Percentiles rank a stretch among this genome's conserved stretches.
Evolutionary conservation across 2,797 vertebrate species (phyloP).

Genomic region (Erpetoichthys calabaricus): DNA sequence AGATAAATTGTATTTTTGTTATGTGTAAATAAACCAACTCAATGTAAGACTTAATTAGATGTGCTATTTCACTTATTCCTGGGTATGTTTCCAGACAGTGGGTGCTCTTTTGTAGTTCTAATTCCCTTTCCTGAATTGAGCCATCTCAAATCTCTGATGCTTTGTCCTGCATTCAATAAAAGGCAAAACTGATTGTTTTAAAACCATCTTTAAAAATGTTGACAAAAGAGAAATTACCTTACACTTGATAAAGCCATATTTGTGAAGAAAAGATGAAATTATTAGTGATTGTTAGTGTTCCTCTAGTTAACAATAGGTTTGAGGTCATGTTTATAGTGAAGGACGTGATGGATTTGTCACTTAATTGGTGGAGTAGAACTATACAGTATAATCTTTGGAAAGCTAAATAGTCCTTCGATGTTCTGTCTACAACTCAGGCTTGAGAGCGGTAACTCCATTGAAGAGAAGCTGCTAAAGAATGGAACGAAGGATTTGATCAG

Average conservation of each 20-base stretch:
- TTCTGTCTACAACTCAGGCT: slow-evolving; percentile 39
- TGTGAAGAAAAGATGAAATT: too few relatives aligned
- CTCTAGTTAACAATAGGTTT: too few relatives aligned
- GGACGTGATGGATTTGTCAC: background rate
- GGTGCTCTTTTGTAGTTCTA: too few relatives aligned
- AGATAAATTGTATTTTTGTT: background rate
- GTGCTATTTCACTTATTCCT: background rate
- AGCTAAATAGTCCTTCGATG: background rate
- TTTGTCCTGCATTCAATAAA: too few relatives aligned
- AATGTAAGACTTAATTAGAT: background rate
- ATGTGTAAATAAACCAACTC: slow-evolving; percentile 1
- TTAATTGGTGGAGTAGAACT: background rate
- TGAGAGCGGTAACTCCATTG: slow-evolving; percentile 84
- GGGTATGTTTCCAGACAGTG: background rate
- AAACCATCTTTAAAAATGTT: too few relatives aligned
- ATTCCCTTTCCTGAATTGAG: too few relatives aligned
- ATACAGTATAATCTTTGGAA: background rate
- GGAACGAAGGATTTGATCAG: slow-evolving; percentile 87
- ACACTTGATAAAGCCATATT: too few relatives aligned
- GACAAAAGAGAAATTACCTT: too few relatives aligned
- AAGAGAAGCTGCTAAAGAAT: slow-evolving; percentile 85
- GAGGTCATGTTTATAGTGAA: too few relatives aligned
- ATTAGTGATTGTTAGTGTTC: too few relatives aligned
- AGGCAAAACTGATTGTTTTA: too few relatives aligned
- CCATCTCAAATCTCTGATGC: too few relatives aligned